phyloP scores from a whole-genome alignment of 2,797 vertebrate species.

The Acrossocheilus fasciatus region DNA sequence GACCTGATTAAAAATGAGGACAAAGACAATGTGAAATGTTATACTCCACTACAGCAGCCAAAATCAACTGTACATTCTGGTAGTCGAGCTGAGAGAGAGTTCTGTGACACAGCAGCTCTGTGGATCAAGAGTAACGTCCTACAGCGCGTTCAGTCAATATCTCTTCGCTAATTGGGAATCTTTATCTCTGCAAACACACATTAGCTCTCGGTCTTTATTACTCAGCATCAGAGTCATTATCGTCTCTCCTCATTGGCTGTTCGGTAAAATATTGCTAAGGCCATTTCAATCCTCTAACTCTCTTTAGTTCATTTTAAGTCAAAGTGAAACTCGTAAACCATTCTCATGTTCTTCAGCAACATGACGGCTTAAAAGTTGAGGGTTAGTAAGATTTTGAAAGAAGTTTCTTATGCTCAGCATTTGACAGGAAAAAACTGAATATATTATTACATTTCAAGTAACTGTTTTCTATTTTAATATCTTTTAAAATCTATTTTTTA shows the following conservation, averaged over 20 bases:
- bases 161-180: constrained; percentile 24
- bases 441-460: neutral
- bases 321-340: neutral
- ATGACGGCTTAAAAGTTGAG: neutral
- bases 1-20: constrained; percentile 55
- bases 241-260: neutral
- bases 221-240: constrained; percentile 37
- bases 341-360: neutral
- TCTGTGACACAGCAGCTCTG: constrained; percentile 21
- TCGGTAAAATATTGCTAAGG: neutral
- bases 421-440: neutral
- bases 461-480: no score
- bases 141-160: constrained; percentile 32
- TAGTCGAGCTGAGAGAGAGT: constrained; percentile 28
- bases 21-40: constrained; percentile 58
- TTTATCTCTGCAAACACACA: constrained; percentile 45
- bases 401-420: neutral
- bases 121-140: constrained; percentile 38
- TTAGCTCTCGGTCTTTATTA: constrained; percentile 41
- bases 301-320: neutral
- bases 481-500: no score
- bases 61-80: constrained; percentile 49
- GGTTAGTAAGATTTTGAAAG: neutral
- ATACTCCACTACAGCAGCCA: constrained; percentile 47
- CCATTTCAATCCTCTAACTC: constrained; percentile 1